These are phyloP conservation scores for Steatocranus sp. DNA, from an alignment of 2,797 vertebrate species.

Conservation along the genomic window DNA sequence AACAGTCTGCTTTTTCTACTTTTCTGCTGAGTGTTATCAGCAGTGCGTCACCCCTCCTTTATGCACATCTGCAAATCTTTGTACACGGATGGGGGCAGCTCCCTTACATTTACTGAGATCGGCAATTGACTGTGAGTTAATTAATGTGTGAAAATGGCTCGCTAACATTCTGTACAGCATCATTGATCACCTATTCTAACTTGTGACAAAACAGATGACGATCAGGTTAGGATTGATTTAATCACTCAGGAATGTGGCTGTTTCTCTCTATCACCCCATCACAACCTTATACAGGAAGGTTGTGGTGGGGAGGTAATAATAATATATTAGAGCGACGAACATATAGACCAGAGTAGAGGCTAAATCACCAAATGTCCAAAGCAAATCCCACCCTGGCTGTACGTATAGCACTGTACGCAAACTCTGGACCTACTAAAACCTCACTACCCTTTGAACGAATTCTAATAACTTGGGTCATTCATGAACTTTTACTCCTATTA, in stretches of 20 bases:
- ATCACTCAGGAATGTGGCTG: neutral
- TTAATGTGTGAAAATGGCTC: neutral
- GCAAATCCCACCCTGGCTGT: neutral
- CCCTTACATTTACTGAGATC: neutral
- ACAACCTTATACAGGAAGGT: neutral
- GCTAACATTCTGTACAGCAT: neutral
- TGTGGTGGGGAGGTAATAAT: neutral
- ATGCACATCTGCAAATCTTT: neutral
- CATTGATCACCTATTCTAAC: neutral
- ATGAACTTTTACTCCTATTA: neutral
- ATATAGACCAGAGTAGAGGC: neutral
- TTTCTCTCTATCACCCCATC: neutral
- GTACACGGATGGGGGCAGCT: neutral
- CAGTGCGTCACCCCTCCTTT: neutral
- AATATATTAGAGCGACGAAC: neutral
- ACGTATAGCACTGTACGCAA: neutral
- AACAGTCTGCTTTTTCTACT: no score
- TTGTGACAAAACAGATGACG: neutral
- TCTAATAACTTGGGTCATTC: neutral
- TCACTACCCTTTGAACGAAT: neutral
- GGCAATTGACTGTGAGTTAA: neutral
- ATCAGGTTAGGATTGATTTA: neutral
- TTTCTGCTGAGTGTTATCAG: no score
- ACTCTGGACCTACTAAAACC: neutral
- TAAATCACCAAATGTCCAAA: neutral